These are phyloP conservation scores for Euphydryas editha DNA, from an alignment of 2,888 invertebrate species.

Conservation along the genomic window DNA sequence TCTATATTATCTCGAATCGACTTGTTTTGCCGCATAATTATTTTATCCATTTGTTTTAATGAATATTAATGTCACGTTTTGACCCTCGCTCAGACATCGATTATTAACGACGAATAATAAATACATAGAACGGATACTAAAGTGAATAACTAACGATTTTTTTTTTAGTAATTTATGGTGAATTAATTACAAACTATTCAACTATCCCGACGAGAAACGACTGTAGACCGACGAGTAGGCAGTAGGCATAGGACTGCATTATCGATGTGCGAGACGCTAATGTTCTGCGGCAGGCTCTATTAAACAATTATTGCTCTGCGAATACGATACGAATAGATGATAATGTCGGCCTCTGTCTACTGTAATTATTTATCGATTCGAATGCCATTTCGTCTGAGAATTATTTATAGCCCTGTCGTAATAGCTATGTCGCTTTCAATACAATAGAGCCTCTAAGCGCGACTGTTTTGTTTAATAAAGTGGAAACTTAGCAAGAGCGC, in stretches of 20 bases:
- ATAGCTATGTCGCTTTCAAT: slow-evolving; percentile 71
- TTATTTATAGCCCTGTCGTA: slow-evolving; percentile 76
- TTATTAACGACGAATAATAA: slow-evolving; percentile 42
- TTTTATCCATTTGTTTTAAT: slow-evolving; percentile 78
- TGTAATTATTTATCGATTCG: slow-evolving; percentile 78
- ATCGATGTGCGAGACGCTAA: slow-evolving; percentile 62
- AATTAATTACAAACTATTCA: background rate
- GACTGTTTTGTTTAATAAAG: slow-evolving; percentile 75
- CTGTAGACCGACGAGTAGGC: background rate
- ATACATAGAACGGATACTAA: slow-evolving; percentile 7
- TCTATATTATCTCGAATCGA: slow-evolving; percentile 66
- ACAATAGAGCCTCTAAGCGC: slow-evolving; percentile 68
- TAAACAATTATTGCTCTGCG: slow-evolving; percentile 78
- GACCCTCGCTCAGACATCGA: slow-evolving; percentile 49
- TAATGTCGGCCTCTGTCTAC: slow-evolving; percentile 78
- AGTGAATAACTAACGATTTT: background rate
- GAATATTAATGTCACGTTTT: slow-evolving; percentile 71
- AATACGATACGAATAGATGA: slow-evolving; percentile 79
- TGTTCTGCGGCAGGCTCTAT: slow-evolving; percentile 71
- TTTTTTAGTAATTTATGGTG: background rate
- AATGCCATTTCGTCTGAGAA: slow-evolving; percentile 73
- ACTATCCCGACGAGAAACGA: slow-evolving; percentile 11
- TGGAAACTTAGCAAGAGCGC: slow-evolving; percentile 65
- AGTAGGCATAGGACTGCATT: slow-evolving; percentile 52
- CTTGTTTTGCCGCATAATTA: slow-evolving; percentile 76